Percentiles rank a stretch among this genome's conserved stretches.
phyloP scores from a whole-genome alignment of 2,888 invertebrate genomes.

The Lasioglossum vierecki region DNA sequence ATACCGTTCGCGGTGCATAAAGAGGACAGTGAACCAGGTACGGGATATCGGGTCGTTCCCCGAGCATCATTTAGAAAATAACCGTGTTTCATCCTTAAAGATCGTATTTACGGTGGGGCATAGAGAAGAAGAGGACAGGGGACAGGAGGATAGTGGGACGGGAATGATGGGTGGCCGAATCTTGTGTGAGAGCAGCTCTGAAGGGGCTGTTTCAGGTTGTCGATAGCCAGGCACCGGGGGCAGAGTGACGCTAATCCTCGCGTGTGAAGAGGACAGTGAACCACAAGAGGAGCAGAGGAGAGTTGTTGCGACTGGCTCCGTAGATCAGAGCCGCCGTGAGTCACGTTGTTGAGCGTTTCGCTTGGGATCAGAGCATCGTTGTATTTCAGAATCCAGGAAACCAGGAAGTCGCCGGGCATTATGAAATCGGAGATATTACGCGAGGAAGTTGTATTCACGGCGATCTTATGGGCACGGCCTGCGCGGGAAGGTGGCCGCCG shows the following conservation, averaged over 20 bases:
- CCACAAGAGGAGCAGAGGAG: constrained; percentile 7
- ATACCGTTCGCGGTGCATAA: constrained; percentile 12
- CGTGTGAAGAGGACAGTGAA: constrained; percentile 36
- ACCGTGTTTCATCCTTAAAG: constrained; percentile 4
- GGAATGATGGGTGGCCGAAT: constrained; percentile 2
- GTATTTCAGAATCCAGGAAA: constrained; percentile 57
- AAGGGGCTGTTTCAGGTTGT: neutral
- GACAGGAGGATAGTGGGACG: neutral
- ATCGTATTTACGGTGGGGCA: neutral
- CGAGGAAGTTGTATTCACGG: constrained; percentile 63
- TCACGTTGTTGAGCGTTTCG: constrained; percentile 41
- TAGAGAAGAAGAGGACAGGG: neutral
- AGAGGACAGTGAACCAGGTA: constrained; percentile 12
- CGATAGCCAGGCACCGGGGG: neutral
- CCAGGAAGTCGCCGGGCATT: constrained; percentile 61
- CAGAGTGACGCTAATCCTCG: constrained; percentile 17
- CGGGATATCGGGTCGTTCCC: neutral
- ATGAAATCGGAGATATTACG: constrained; percentile 70
- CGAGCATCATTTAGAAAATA: constrained; percentile 8
- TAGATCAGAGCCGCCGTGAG: constrained; percentile 51
- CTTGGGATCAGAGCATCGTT: constrained; percentile 40
- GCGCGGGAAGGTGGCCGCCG: constrained; percentile 34
- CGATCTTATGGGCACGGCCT: constrained; percentile 58
- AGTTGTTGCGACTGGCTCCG: constrained; percentile 8
- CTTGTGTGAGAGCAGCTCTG: neutral